Conservation (phyloP, 92 coral and sea anemone genomes). For the Metridium senile region DNA sequence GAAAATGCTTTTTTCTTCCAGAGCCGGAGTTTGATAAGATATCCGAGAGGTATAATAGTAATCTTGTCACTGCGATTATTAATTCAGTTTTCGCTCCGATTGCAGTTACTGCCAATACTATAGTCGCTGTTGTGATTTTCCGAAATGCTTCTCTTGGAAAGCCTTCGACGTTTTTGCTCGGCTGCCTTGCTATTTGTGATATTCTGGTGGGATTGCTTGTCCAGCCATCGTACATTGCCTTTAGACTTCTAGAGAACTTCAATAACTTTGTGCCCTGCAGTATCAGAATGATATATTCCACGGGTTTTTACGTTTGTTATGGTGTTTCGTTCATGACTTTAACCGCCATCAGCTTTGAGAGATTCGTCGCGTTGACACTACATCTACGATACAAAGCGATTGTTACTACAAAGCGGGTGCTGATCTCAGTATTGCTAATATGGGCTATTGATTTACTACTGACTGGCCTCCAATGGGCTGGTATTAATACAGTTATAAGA, state of each 20-base stretch:
- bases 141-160: constrained; percentile 48
- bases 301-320: constrained; percentile 71
- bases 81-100: constrained; percentile 65
- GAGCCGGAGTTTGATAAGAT: constrained; percentile 56
- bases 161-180: constrained; percentile 69
- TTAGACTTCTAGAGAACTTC: constrained; percentile 57
- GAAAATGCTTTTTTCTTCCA: constrained; percentile 63
- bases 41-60: constrained; percentile 52
- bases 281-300: constrained; percentile 62
- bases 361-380: constrained; percentile 68
- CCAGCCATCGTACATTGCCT: constrained; percentile 66
- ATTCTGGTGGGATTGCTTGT: constrained; percentile 58
- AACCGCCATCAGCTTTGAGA: constrained; percentile 77
- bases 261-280: constrained; percentile 58
- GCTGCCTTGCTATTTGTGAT: constrained; percentile 76
- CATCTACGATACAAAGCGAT: constrained; percentile 74
- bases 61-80: constrained; percentile 61
- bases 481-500: constrained; percentile 55
- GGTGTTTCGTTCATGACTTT: constrained; percentile 82
- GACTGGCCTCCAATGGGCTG: constrained; percentile 74
- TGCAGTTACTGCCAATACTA: constrained; percentile 58
- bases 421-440: constrained; percentile 37
- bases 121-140: constrained; percentile 49
- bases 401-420: constrained; percentile 51
- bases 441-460: constrained; percentile 58